Percentiles rank a stretch among this genome's conserved stretches.
Evolutionary conservation across 1,140 invertebrate genomes (phyloP).

Genomic region (Latrodectus geometricus): DNA sequence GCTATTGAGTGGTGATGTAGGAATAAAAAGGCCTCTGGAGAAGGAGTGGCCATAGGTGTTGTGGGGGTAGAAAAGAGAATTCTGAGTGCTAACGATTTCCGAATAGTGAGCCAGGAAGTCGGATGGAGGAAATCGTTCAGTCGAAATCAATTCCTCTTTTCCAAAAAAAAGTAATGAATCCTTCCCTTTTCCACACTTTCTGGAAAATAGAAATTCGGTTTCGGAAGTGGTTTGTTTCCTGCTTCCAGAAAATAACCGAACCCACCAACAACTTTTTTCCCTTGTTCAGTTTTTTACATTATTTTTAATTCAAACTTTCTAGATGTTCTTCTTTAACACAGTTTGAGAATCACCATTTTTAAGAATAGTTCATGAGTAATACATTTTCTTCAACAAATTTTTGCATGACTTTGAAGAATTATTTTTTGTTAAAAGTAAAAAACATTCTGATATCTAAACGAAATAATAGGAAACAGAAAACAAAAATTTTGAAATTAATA

Average conservation of each 20-base stretch:
- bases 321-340: too few relatives aligned
- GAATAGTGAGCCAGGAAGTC: conserved; percentile 40
- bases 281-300: not conserved
- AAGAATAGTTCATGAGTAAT: too few relatives aligned
- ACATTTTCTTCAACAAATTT: too few relatives aligned
- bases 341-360: too few relatives aligned
- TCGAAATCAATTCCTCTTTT: conserved; percentile 47
- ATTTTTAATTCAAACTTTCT: too few relatives aligned
- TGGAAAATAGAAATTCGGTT: conserved; percentile 20
- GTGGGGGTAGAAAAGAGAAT: not conserved
- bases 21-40: conserved; percentile 18
- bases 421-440: too few relatives aligned
- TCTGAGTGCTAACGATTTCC: conserved; percentile 60
- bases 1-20: conserved; percentile 44
- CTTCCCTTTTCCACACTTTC: conserved; percentile 9
- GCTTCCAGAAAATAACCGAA: not conserved
- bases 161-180: conserved; percentile 14
- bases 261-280: not conserved
- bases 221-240: conserved; percentile 28
- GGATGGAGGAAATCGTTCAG: conserved; percentile 31
- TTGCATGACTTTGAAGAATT: too few relatives aligned
- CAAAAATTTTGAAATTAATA: too few relatives aligned
- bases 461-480: too few relatives aligned
- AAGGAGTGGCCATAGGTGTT: not conserved
- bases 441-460: too few relatives aligned